Evolutionary conservation across 2,113 vertebrate genomes (phyloP).

Genomic region (Scytalopus superciliaris): DNA sequence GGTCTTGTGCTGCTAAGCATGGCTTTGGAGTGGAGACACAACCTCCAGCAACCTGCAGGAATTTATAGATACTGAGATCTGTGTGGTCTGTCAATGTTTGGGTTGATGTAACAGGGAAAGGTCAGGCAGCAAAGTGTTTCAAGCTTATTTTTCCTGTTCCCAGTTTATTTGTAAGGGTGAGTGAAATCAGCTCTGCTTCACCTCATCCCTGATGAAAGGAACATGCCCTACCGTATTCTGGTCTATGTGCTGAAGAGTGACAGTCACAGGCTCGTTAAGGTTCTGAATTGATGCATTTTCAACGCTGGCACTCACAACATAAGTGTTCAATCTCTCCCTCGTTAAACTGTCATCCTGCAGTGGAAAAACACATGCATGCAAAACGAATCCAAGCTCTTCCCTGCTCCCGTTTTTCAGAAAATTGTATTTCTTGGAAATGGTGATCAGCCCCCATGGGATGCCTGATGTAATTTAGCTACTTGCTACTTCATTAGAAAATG

Average conservation of each 20-base stretch:
- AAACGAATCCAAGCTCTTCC: background rate
- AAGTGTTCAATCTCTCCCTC: slow-evolving; percentile 73
- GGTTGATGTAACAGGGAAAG: background rate
- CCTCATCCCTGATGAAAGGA: background rate
- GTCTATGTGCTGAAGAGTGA: slow-evolving; percentile 76
- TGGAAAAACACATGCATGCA: background rate
- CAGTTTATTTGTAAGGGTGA: background rate
- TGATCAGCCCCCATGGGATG: background rate
- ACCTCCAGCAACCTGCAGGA: background rate
- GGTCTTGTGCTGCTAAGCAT: background rate
- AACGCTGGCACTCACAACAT: slow-evolving; percentile 85
- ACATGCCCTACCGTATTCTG: slow-evolving; percentile 70
- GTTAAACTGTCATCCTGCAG: slow-evolving; percentile 64
- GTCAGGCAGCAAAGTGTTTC: background rate
- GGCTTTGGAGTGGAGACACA: background rate
- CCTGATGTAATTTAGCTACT: background rate
- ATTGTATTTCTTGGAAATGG: background rate
- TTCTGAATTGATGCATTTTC: slow-evolving; percentile 72
- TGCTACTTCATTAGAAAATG: background rate
- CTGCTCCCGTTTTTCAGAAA: background rate
- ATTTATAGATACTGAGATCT: background rate
- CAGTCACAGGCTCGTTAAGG: slow-evolving; percentile 77
- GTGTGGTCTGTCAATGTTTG: background rate
- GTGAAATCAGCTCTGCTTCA: background rate
- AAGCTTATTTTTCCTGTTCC: background rate